A percentile compares a stretch with the other conserved stretches of the same genome.
Conservation (phyloP, 2,113 vertebrate species). For the Hipposideros armiger region DNA sequence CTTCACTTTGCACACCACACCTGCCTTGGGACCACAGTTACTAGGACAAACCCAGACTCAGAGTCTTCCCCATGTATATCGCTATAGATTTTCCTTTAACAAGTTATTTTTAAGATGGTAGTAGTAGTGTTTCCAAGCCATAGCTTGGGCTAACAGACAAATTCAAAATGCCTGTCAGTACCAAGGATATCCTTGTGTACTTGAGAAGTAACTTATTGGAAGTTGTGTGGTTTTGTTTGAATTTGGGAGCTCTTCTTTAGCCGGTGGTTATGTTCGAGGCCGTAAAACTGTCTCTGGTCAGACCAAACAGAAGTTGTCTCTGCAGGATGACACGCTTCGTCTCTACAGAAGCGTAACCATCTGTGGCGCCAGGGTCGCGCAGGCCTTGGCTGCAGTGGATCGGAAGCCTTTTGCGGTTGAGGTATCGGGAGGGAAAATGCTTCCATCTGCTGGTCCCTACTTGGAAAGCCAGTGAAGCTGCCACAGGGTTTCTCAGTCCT, state of each 20-base stretch:
- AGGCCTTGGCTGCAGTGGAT: neutral
- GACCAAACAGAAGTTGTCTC: slow-evolving; percentile 1
- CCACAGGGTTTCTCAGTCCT: neutral
- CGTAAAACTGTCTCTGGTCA: slow-evolving; percentile 57
- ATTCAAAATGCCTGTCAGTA: slow-evolving; percentile 80
- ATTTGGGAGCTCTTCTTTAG: slow-evolving; percentile 82
- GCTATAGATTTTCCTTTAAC: slow-evolving; percentile 73
- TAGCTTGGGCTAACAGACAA: slow-evolving; percentile 68
- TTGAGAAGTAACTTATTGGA: slow-evolving; percentile 89
- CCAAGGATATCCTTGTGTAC: slow-evolving; percentile 81
- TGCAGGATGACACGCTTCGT: neutral
- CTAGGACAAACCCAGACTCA: slow-evolving; percentile 54
- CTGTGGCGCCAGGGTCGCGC: neutral
- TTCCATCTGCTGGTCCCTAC: slow-evolving; percentile 48
- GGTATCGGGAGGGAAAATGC: neutral
- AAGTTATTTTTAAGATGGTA: slow-evolving; percentile 78
- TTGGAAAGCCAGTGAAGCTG: neutral
- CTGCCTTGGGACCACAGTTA: slow-evolving; percentile 72
- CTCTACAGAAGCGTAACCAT: neutral
- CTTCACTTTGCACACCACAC: neutral
- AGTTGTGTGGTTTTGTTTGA: slow-evolving; percentile 72
- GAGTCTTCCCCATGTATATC: slow-evolving; percentile 72
- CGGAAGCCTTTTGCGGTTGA: neutral
- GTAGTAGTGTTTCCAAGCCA: slow-evolving; percentile 74
- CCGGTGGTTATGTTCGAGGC: slow-evolving; percentile 66